Conservation (phyloP, 1,140 invertebrate genomes). For the Ceratina japonica region DNA sequence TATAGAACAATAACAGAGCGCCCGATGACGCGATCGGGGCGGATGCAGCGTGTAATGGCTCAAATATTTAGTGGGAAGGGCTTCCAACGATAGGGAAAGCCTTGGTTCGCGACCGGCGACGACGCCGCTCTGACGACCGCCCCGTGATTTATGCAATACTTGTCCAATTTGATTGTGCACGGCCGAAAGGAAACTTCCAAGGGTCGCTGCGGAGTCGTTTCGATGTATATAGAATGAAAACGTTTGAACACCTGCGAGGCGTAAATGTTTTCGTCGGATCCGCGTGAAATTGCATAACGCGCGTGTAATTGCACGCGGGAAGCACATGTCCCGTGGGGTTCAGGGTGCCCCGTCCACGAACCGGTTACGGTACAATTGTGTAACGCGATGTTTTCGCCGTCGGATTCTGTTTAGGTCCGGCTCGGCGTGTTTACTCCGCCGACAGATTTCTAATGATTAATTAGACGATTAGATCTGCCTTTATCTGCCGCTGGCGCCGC, state of each 20-base stretch:
- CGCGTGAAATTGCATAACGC: constrained; percentile 13
- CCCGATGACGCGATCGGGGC: background rate
- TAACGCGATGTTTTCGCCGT: constrained; percentile 27
- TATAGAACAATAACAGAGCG: constrained; percentile 38
- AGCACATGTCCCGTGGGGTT: constrained; percentile 22
- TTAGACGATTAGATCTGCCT: no score
- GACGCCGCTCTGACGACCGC: no score
- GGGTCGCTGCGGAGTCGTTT: background rate
- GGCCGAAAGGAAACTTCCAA: background rate
- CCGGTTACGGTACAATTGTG: constrained; percentile 33
- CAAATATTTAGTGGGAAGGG: constrained; percentile 22
- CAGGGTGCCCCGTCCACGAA: constrained; percentile 30
- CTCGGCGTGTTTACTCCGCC: background rate
- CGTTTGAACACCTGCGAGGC: background rate
- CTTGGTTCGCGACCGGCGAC: no score
- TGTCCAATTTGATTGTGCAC: no score
- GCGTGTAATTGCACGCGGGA: constrained; percentile 12
- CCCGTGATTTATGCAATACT: no score
- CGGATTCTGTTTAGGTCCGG: background rate
- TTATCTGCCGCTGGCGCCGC: no score
- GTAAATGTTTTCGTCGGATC: background rate
- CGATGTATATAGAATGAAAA: background rate
- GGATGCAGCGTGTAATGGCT: constrained; percentile 18
- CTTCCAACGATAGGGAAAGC: no score
- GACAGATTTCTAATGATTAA: no score